Conservation (phyloP, 2,113 vertebrate genomes). For the Cairina moschata region DNA sequence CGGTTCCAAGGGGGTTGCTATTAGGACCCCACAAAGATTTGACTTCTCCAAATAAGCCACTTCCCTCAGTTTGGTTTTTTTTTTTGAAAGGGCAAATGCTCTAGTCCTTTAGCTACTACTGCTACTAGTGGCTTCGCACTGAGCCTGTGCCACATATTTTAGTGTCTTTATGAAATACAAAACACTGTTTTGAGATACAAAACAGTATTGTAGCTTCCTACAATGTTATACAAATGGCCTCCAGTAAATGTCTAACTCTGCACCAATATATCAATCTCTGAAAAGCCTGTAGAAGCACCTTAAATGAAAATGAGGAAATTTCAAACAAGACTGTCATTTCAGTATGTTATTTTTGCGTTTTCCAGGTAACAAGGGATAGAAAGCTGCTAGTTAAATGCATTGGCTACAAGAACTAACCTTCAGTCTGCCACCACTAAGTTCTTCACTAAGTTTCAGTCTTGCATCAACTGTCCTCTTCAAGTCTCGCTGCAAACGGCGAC, state of each 20-base stretch:
- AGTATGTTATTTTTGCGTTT: neutral
- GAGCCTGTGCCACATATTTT: neutral
- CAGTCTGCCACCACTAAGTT: conserved; percentile 95
- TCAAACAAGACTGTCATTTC: neutral
- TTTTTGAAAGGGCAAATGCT: neutral
- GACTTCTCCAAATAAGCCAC: neutral
- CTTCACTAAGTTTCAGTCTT: conserved; percentile 96
- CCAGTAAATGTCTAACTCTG: neutral
- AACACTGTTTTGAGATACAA: neutral
- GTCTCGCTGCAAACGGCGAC: conserved; percentile 94
- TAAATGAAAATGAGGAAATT: neutral
- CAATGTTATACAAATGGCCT: neutral
- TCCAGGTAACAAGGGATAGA: neutral
- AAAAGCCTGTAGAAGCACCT: neutral
- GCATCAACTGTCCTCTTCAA: conserved; percentile 96
- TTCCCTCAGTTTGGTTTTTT: neutral
- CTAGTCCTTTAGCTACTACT: neutral
- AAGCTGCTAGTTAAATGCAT: neutral
- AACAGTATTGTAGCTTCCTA: neutral
- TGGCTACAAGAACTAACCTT: conserved; percentile 80
- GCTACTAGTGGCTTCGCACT: neutral
- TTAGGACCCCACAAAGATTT: neutral
- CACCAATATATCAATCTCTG: fast-evolving
- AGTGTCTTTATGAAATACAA: neutral
- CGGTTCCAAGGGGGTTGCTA: fast-evolving